Evolutionary conservation across 2,888 invertebrate genomes (phyloP), one percentile per base, ranked within the genome.

Genomic region (Cheilosia impressa): DNA sequence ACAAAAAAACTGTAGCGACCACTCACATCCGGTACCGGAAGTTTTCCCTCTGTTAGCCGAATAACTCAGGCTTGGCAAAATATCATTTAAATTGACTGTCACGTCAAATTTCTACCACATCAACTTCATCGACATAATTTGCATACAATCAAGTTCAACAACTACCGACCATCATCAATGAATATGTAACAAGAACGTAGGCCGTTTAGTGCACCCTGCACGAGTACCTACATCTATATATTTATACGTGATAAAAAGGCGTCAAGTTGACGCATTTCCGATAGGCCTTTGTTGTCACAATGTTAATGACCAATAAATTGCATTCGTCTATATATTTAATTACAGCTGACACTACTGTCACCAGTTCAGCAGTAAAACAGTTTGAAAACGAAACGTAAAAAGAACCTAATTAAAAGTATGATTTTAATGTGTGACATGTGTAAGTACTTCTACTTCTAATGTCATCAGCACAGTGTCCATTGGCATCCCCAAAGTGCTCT

Each of bases 101-200:
- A 72, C 38, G 7, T 79, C 72, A 79, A 71, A 17, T 71, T 50
- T 6, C 60, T 72, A 34, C 22, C 63, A 65, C 69, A 62, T 62
- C 77, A 69, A 50, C 27, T 69, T 19, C 19, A 38, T 38, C 55
- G 27, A 45, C 41, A 24, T 31, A 66, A 82, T 82, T 78, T 82
- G 72, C 82, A 82, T 82, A 52, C 55, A 66, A 80, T 68, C 65
- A 72, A 65, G 17, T 45, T n/a, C 15, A 58, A 60, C 73, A 79
- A 66, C 71, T 82, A 66, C 57, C 66, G 60, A 41, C 52, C 43
- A 24, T 50, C 24, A 34, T 62, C 63, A 31, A 79, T 83, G 83
- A 83, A 79, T 83, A 79, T 62, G 47, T 79, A 68, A 68, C 72
- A 58, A 79, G 31, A 38, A n/a, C 19, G 53, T 72, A 53, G 62